Base-by-base conservation (phyloP, 1,140 invertebrate genomes). In the Latrodectus geometricus region DNA sequence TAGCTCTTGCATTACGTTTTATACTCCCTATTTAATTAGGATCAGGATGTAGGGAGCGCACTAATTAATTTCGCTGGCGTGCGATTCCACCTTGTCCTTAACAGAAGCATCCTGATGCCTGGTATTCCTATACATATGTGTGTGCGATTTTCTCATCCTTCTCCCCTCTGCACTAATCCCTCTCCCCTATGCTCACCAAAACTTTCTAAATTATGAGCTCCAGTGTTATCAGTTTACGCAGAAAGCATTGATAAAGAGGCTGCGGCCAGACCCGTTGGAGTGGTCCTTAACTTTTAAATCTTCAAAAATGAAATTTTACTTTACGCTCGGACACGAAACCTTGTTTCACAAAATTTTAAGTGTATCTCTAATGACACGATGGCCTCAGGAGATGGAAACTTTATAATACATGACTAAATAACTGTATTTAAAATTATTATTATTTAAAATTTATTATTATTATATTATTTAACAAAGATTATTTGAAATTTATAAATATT, bases 241-340 rank as follows among this genome's bases (percentile, higher is more conserved):
- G 76, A 78, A 21, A 66, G 56, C 61, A 68, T 78, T 78, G 61
- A 78, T 78, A 78, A 66, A 66, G 48, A 23, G 21, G 8, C 21
- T 14, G 17, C 12, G 70, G 12, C 70, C 35, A 48, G 76, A 7
- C 5, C 49, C 35, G 35, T 23, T 49, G 61, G 66, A 76, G 76
- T 78, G 76, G 35, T 54, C 15, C 35, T n/a, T 68, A 61, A 56
- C 50, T 20, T 17, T n/a, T 17, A 8, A 9, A 61, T 56, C 74
- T 76, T 76, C 74, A 76, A 76, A 76, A 76, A 76, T 76, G 74
- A 12, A 35, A 20, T 76, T 76, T 56, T 52, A 76, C 21, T n/a
- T 48, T 54, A 76, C 74, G 74, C 61, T 76, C 50, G 15, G 12
- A 15, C 15, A 15, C 4, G 21, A 20, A n/a, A 15, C n/a, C 48